Evolutionary conservation across 53 echinoderm and acorn worm species (phyloP), one percentile per base, ranked within the genome.

Genomic region (Mesocentrotus franciscanus): DNA sequence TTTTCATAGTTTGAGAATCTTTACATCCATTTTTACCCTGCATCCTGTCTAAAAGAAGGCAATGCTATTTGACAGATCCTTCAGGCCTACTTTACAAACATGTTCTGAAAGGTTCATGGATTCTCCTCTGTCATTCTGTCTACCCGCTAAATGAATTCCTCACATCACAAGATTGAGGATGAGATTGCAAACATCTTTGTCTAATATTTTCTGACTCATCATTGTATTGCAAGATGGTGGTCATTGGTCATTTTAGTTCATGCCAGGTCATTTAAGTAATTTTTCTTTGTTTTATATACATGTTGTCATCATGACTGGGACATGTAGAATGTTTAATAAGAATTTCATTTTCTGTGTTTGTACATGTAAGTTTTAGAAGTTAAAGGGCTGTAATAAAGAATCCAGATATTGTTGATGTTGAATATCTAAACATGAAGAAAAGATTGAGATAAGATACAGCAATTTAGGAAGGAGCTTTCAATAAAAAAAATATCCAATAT

Each of bases 201-300:
- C 87, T 12, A 87, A 87, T 87, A 59, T 59, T 58, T 12, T 56
- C 87, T 87, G 87, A 87, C 87, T 87, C 87, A 87, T 87, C 87
- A 87, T 27, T 59, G 57, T 59, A 58, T 58, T 27, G 59, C 58
- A 87, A n/a, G 58, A 58, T 58, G 56, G n/a, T 56, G 13, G 58
- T 6, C 2, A 57, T 14, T 11, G 87, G 87, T 87, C 87, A 87
- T 42, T 84, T 42, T 5, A 84, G 78, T 78, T 78, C 78, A 78
- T 11, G 49, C 22, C 58, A 58, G 87, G 87, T 87, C 87, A 58
- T 58, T 87, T 57, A 1, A 9, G 84, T 49, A 0, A 9, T n/a
- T n/a, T 7, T 32, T 27, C 27, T 1, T 6, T 74, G 30, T n/a
- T n/a, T n/a, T n/a, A n/a, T n/a, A n/a, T n/a, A n/a, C n/a, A n/a